These are phyloP conservation scores for Heteromormyrus szaboi DNA, from an alignment of 2,797 vertebrate genomes.

Conservation along the genomic window DNA sequence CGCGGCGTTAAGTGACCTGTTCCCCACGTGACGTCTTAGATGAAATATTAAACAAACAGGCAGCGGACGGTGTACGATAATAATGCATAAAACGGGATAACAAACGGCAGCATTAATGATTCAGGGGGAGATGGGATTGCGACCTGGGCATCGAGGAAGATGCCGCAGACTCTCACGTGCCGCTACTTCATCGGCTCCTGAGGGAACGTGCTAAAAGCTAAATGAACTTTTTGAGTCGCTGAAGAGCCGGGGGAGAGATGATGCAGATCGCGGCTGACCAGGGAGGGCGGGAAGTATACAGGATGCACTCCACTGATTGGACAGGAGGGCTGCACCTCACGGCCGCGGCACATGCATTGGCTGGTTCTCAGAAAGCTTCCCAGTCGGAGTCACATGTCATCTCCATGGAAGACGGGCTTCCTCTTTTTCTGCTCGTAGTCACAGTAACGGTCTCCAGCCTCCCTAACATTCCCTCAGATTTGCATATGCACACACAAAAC, in stretches of 20 bases:
- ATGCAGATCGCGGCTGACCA: background rate
- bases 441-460: background rate
- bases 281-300: background rate
- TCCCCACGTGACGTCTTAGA: background rate
- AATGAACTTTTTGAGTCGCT: background rate
- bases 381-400: background rate
- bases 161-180: background rate
- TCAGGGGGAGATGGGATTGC: background rate
- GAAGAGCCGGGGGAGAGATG: background rate
- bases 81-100: background rate
- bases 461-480: background rate
- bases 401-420: background rate
- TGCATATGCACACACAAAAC: background rate
- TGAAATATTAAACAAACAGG: slow-evolving; percentile 5
- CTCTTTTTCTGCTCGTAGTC: background rate
- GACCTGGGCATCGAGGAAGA: background rate
- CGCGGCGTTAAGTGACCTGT: background rate
- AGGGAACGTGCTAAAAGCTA: background rate
- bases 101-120: background rate
- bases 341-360: background rate
- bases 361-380: background rate
- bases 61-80: background rate
- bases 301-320: background rate
- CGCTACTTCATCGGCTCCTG: background rate
- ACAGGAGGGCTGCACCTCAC: background rate